Conservation (phyloP, 2,888 invertebrate species). For the Stratiomys singularior region DNA sequence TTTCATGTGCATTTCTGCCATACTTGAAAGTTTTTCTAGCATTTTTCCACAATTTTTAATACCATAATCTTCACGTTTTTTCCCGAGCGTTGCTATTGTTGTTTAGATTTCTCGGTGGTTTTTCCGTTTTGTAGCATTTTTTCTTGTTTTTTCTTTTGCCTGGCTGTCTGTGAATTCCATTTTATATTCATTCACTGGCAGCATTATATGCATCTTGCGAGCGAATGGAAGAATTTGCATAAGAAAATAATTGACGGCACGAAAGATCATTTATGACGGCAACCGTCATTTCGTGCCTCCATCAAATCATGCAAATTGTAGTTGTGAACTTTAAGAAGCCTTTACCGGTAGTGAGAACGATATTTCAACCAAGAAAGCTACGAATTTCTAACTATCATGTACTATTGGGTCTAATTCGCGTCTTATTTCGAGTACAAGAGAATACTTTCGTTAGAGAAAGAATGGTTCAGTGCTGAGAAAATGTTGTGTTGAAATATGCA, state of each 20-base stretch:
- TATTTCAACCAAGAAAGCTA: neutral
- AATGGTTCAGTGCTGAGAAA: no score
- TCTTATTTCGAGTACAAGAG: neutral
- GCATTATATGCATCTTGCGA: conserved; percentile 37
- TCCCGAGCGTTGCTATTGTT: conserved; percentile 8
- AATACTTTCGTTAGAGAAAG: no score
- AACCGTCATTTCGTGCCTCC: neutral
- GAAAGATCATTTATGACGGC: conserved; percentile 48
- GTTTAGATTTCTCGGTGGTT: neutral
- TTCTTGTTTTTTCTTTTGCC: no score
- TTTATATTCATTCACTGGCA: conserved; percentile 13
- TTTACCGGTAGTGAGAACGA: no score
- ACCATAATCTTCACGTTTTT: conserved; percentile 37
- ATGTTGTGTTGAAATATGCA: neutral
- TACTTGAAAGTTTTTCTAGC: neutral
- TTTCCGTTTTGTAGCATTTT: neutral
- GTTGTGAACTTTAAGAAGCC: no score
- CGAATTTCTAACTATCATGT: no score
- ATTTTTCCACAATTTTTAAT: neutral
- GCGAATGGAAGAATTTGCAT: conserved; percentile 49
- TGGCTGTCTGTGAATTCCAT: neutral
- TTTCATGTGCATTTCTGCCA: neutral
- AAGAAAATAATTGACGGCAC: conserved; percentile 51
- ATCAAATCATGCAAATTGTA: neutral
- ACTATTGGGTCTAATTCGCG: no score